Evolutionary conservation across 2,888 invertebrate genomes (phyloP), one percentile per base, ranked within the genome.

Genomic region (Octodonta nipae): DNA sequence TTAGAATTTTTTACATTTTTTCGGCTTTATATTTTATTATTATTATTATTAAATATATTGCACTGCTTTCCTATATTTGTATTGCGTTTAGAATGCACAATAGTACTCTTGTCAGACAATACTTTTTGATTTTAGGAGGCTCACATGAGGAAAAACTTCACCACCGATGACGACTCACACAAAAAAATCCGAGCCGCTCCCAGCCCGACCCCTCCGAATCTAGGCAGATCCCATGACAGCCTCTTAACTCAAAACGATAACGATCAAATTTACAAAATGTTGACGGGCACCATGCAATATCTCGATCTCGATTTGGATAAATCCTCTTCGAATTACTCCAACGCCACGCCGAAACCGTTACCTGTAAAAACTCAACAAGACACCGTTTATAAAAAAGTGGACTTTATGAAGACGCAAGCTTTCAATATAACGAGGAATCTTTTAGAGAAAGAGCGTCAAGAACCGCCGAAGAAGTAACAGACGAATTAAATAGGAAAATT

Each of bases 341-440:
- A 27, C 13, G 34, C 17, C 12, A 35, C 33, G 32, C 36, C 36
- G 20, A 42, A 40, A 26, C 34, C 30, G 5, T 27, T 30, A 13
- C 55, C 33, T 44, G 38, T 48, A 5, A 49, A 49, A 44, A 51
- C 58, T 32, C 41, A 44, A 15, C 47, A 41, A 16, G 52, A 51
- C 35, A 68, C 81, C 0, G 85, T 85, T 5, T 92, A 92, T 61
- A 87, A 89, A 58, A 85, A 83, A 2, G 89, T 93, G 1, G 92
- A 93, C 64, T 92, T 92, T 65, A 66, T 87, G 31, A 92, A 89
- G 67, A 93, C 92, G 0, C 80, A 87, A 56, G 92, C 91, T 4
- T 86, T 93, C 54, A 87, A 85, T 60, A 77, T 82, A 37, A 88
- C 85, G 20, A 71, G 82, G 31, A 78, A 82, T 54, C 78, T 81